Base-by-base conservation (phyloP, 2,113 vertebrate species). In the Aplodontia rufa region DNA sequence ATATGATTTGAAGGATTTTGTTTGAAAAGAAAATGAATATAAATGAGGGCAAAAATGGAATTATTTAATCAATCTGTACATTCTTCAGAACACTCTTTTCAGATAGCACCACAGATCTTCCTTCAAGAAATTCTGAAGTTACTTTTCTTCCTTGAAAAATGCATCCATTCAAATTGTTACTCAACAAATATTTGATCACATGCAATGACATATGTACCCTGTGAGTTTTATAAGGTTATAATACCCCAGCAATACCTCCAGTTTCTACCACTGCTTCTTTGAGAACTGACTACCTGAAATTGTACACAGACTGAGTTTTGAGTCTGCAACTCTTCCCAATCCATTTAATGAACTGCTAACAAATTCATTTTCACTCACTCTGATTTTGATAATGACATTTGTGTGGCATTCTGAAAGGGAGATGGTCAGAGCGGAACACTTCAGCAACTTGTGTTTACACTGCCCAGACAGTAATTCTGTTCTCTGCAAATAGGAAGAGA, bases 1-100 rank as follows among this genome's bases (percentile, higher is more conserved):
- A 83, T 87, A 74, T 35, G 22, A 96, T 74, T 62, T 90, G 24
- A 51, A 87, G 6, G 7, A 66, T 87, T 96, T 79, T 83, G 26
- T 87, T 80, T 90, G 58, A 92, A 75, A 62, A 82, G 72, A 81
- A 93, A 88, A 82, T 35, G 84, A 93, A 96, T 62, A 88, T 3
- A 85, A 86, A 76, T 28, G 30, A 85, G 68, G 49, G 7, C 30
- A n/a, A 66, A 74, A 85, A 85, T 22, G 20, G 82, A 68, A 53
- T n/a, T 2, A 40, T 84, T 83, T n/a, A 69, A 85, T 35, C 60
- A 72, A 28, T 45, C 12, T 75, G 4, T 22, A 62, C 3, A 51
- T 69, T 90, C 14, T 82, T 92, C 11, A 85, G 37, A 74, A 72
- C 28, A 49, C 2, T 26, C 14, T 62, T 76, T 72, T 78, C 20